phyloP scores from a whole-genome alignment of 2,888 invertebrate genomes.

The Strigamia crassipes region DNA sequence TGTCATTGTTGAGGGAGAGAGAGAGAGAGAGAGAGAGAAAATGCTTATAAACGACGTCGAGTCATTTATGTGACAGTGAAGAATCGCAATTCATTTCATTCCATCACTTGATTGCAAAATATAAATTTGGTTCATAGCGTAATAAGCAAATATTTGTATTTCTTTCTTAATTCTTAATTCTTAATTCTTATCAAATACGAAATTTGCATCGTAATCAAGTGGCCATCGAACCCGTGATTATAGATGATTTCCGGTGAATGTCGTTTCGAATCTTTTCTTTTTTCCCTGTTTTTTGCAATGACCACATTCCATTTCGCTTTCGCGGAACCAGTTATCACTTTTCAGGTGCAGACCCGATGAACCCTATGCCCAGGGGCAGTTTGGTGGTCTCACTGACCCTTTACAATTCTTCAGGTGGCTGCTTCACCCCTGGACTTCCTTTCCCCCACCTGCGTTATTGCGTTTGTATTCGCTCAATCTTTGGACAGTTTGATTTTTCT shows the following conservation, averaged over 20 bases:
- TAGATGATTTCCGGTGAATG: not conserved
- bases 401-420: not conserved
- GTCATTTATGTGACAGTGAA: conserved; percentile 16
- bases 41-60: conserved; percentile 11
- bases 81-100: not conserved
- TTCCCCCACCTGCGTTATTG: not conserved
- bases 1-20: not conserved
- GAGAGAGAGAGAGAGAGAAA: too few species aligned
- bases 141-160: too few species aligned
- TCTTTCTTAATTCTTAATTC: too few species aligned
- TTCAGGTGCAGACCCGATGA: conserved; percentile 5
- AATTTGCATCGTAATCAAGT: not conserved
- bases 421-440: not conserved
- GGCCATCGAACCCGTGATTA: not conserved
- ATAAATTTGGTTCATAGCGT: not conserved
- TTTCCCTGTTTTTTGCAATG: not conserved
- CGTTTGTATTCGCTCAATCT: not conserved
- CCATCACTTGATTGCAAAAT: not conserved
- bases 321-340: not conserved
- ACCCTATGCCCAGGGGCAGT: not conserved
- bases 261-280: not conserved
- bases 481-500: too few species aligned
- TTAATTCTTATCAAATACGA: too few species aligned
- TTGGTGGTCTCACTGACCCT: not conserved
- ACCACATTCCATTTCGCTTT: not conserved